Percentiles rank a stretch among this genome's conserved stretches.
These are phyloP conservation scores for Mythimna impura DNA, from an alignment of 2,888 invertebrate species.

Conservation along the genomic window DNA sequence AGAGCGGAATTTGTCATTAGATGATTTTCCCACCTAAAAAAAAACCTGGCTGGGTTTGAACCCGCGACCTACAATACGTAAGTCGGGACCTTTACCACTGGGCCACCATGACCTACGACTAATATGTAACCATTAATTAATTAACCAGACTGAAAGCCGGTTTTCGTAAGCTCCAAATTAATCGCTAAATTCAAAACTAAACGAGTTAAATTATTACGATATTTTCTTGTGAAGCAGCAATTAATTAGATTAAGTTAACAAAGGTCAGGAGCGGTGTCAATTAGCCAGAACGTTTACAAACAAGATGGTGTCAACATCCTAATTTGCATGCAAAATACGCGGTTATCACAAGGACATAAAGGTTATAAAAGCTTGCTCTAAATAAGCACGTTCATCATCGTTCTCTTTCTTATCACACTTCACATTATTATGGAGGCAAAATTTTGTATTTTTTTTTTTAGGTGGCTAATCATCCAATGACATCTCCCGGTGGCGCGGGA, in stretches of 20 bases:
- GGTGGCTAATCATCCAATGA: too few relatives aligned
- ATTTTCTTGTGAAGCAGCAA: conserved; percentile 6
- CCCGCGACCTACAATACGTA: too few relatives aligned
- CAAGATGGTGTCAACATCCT: conserved; percentile 8
- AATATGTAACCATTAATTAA: too few relatives aligned
- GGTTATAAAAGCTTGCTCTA: neutral
- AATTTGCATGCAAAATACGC: conserved; percentile 15
- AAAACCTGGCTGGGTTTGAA: too few relatives aligned
- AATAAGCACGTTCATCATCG: neutral
- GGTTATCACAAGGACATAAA: conserved; percentile 1
- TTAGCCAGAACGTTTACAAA: conserved; percentile 21
- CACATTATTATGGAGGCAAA: neutral
- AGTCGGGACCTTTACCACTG: too few relatives aligned
- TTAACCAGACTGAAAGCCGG: too few relatives aligned
- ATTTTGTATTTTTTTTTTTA: too few relatives aligned
- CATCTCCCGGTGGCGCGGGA: too few relatives aligned
- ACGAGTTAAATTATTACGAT: conserved; percentile 6
- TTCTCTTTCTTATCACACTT: neutral
- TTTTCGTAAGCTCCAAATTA: too few relatives aligned
- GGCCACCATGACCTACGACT: too few relatives aligned
- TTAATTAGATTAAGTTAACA: conserved; percentile 8
- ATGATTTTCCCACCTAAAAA: too few relatives aligned
- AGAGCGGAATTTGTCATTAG: too few relatives aligned
- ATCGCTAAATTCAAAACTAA: neutral
- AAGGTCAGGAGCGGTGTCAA: conserved; percentile 30